A percentile compares a stretch with the other conserved stretches of the same genome.
Evolutionary conservation across 2,797 vertebrate species (phyloP).

Genomic region (Urocyon cinereoargenteus): DNA sequence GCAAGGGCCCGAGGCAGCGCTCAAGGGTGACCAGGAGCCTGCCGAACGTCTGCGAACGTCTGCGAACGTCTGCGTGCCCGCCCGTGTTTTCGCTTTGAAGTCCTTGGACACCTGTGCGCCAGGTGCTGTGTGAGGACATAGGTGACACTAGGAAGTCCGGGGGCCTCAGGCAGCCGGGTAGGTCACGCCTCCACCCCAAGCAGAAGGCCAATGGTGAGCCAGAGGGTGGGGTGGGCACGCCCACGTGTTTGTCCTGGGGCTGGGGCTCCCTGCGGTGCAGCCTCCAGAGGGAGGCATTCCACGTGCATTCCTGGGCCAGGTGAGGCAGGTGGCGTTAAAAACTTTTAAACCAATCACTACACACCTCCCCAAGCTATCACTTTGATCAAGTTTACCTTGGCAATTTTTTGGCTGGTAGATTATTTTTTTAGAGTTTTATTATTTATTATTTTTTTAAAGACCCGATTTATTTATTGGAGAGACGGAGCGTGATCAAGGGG

Average conservation of each 20-base stretch:
- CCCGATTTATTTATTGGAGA: too few relatives aligned
- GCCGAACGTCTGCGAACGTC: background rate
- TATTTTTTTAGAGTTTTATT: too few relatives aligned
- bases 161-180: background rate
- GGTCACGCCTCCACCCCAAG: background rate
- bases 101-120: background rate
- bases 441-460: too few relatives aligned
- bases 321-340: background rate
- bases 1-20: background rate
- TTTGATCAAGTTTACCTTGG: background rate
- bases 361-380: background rate
- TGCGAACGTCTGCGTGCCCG: background rate
- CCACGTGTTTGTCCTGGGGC: background rate
- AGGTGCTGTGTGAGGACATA: background rate
- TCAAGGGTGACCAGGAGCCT: background rate
- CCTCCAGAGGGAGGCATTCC: background rate
- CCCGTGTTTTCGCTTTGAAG: background rate
- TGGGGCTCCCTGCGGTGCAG: background rate
- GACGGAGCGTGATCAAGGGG: too few relatives aligned
- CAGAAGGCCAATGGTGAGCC: background rate
- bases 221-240: background rate
- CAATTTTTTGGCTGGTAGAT: background rate
- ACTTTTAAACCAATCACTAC: background rate
- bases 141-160: background rate
- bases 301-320: background rate